phyloP scores from a whole-genome alignment of 1,140 invertebrate species.

The Papilio polytes region DNA sequence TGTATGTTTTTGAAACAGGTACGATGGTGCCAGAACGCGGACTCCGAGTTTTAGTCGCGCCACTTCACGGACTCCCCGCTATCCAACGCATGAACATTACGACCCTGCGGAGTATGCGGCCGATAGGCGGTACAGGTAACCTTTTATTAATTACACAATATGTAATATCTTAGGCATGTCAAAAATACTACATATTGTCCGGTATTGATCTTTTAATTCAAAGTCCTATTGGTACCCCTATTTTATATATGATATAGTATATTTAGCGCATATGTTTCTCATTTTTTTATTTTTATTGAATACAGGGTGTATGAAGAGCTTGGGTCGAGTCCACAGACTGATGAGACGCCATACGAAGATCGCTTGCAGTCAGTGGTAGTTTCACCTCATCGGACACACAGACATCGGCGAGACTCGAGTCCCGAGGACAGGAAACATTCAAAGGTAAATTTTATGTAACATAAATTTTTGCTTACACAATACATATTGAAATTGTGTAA shows the following conservation, averaged over 20 bases:
- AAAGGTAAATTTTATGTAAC: conserved; percentile 55
- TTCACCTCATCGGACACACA: conserved; percentile 71
- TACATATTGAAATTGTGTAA: too few relatives aligned
- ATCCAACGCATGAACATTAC: conserved; percentile 73
- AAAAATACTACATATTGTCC: background rate
- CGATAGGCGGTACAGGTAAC: conserved; percentile 80
- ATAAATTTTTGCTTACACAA: too few relatives aligned
- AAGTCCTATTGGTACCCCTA: background rate
- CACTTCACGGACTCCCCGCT: conserved; percentile 72
- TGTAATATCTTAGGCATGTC: background rate
- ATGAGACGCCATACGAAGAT: conserved; percentile 73
- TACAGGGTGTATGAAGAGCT: conserved; percentile 76
- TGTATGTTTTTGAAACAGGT: conserved; percentile 56
- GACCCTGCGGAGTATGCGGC: conserved; percentile 78
- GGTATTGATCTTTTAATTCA: background rate
- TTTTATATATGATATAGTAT: background rate
- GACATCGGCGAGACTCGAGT: conserved; percentile 75
- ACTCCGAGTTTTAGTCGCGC: conserved; percentile 72
- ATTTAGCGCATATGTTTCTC: background rate
- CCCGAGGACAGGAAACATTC: conserved; percentile 77
- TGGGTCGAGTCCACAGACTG: conserved; percentile 75
- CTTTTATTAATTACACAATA: conserved; percentile 6
- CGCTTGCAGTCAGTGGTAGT: conserved; percentile 77
- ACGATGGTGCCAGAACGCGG: conserved; percentile 72
- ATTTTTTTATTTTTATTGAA: background rate